Conservation (phyloP, 2,888 invertebrate genomes). For the Agrochola litura region DNA sequence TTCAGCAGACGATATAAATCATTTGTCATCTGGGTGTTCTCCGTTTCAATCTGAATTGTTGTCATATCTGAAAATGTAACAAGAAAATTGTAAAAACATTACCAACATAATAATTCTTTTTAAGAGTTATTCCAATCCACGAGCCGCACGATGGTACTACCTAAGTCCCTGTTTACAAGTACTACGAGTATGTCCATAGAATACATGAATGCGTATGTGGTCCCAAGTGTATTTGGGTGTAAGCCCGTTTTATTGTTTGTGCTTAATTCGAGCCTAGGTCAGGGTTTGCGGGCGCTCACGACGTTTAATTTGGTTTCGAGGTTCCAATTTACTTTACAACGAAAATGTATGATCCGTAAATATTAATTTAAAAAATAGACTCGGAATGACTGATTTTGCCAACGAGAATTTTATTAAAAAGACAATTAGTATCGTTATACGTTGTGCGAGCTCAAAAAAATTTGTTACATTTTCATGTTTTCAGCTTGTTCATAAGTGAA, state of each 20-base stretch:
- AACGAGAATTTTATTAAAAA: constrained; percentile 23
- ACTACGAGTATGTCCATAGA: constrained; percentile 14
- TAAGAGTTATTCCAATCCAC: not conserved
- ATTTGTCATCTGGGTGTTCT: constrained; percentile 98
- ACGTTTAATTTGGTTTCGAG: constrained; percentile 73
- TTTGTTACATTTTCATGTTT: not conserved
- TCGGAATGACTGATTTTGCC: constrained; percentile 2
- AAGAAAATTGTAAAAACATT: constrained; percentile 2
- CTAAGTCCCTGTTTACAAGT: constrained; percentile 21
- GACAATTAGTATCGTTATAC: constrained; percentile 44
- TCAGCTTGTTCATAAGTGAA: not conserved
- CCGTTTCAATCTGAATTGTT: constrained; percentile 97
- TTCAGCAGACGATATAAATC: constrained; percentile 97
- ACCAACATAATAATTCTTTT: not conserved
- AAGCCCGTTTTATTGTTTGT: constrained; percentile 76
- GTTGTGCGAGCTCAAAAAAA: not conserved
- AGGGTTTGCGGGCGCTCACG: constrained; percentile 67
- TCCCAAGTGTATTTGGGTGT: constrained; percentile 61
- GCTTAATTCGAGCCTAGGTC: constrained; percentile 74
- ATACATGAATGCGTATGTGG: constrained; percentile 46
- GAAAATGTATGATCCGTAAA: constrained; percentile 65
- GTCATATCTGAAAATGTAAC: constrained; percentile 94
- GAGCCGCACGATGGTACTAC: not conserved
- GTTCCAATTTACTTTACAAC: constrained; percentile 68
- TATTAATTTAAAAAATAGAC: constrained; percentile 35